Evolutionary conservation across 2,113 vertebrate genomes (phyloP), one percentile per base, ranked within the genome.

Genomic region (Octodon degus): DNA sequence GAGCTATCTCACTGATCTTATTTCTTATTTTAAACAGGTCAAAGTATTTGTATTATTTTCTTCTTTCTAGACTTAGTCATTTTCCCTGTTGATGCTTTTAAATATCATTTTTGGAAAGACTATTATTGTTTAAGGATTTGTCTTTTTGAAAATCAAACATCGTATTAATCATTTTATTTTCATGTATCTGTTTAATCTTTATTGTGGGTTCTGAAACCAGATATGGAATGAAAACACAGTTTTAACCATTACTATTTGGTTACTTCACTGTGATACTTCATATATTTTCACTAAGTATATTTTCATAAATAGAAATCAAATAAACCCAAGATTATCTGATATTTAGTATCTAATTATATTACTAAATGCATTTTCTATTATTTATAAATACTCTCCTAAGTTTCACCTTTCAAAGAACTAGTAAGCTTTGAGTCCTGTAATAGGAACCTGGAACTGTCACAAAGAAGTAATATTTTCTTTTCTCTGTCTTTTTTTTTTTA

Each of bases 291-390:
- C 7, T 68, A 30, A 85, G 14, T 72, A 1, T 32, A 58, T 63
- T 92, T 95, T 93, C 19, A 84, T 83, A 86, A 93, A 62, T 67
- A 87, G 7, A 67, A 89, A 76, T 74, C 83, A 86, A 84, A 47
- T 32, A 50, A 53, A 53, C 4, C 43, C 17, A 63, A 74, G 27
- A 67, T 16, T 50, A 34, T 60, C 27, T 82, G 34, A 68, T 93
- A 93, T 95, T 16, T 8, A 72, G 63, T 62, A 58, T 70, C 43
- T 89, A 87, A 77, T 63, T 89, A 79, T 80, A 96, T 76, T 7
- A 70, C 6, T 14, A 5, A 17, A 92, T 8, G 3, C 7, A 74
- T 84, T 95, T 63, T 3, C 27, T 95, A 40, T 65, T 80, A 8
- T 94, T 74, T 13, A 67, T 87, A 85, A 19, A 11, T 6, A 76